Conservation (phyloP, 2,888 invertebrate genomes). For the Yponomeuta evonymella region DNA sequence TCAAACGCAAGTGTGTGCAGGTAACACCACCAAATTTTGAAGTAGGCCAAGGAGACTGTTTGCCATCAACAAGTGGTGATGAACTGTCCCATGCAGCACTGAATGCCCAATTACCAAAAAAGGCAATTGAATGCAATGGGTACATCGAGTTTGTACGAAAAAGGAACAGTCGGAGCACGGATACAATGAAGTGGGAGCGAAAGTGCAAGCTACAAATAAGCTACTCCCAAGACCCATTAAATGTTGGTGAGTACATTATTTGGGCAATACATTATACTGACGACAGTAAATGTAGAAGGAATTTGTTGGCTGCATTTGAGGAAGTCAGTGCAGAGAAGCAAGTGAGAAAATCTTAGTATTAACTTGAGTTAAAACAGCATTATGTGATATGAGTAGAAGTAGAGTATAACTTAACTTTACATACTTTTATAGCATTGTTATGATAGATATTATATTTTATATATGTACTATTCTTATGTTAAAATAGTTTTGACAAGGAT, state of each 20-base stretch:
- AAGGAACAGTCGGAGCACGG: constrained; percentile 50
- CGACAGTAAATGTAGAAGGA: constrained; percentile 76
- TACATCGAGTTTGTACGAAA: constrained; percentile 62
- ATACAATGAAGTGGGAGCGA: constrained; percentile 75
- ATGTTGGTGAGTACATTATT: constrained; percentile 75
- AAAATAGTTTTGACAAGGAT: constrained; percentile 8
- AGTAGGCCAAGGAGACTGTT: constrained; percentile 65
- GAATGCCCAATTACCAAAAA: constrained; percentile 58
- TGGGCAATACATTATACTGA: constrained; percentile 78
- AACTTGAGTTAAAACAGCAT: constrained; percentile 4
- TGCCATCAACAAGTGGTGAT: constrained; percentile 63
- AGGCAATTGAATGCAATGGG: constrained; percentile 66
- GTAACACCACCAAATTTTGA: constrained; percentile 62
- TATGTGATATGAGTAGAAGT: constrained; percentile 1
- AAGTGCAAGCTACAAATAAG: constrained; percentile 79
- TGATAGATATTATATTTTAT: constrained; percentile 7
- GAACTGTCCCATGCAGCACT: constrained; percentile 55
- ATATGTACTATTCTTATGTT: neutral
- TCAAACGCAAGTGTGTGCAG: constrained; percentile 45
- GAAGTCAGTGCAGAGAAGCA: constrained; percentile 45
- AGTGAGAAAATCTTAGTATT: constrained; percentile 30
- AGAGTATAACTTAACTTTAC: constrained; percentile 12
- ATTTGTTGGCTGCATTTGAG: constrained; percentile 72
- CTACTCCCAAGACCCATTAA: constrained; percentile 71
- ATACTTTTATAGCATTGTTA: constrained; percentile 1